Evolutionary conservation across 2,797 vertebrate species (phyloP).

Genomic region (Dermochelys coriacea): DNA sequence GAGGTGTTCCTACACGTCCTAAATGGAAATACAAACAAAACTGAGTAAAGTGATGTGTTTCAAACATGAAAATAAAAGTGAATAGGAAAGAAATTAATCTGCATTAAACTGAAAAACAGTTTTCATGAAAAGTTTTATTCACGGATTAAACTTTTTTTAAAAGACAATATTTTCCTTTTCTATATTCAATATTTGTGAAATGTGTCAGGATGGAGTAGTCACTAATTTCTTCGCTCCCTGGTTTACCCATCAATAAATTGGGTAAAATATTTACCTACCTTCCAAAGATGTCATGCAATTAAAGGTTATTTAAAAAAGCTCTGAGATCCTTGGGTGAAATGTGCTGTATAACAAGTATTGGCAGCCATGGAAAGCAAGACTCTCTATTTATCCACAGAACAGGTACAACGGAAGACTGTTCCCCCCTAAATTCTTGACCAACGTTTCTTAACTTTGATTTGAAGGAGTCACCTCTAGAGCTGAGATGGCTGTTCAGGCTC

Average conservation of each 20-base stretch:
- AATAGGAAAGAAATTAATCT: not conserved
- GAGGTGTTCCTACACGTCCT: slow-evolving; percentile 97
- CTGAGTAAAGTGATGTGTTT: not conserved
- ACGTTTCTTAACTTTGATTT: not conserved
- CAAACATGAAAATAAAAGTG: slow-evolving; percentile 39
- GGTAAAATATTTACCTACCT: not conserved
- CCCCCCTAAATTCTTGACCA: not conserved
- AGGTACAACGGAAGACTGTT: not conserved
- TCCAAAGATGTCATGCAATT: not conserved
- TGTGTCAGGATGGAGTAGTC: not conserved
- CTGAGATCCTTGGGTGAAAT: not conserved
- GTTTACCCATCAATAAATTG: not conserved
- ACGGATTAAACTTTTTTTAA: not conserved
- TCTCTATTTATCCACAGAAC: not conserved
- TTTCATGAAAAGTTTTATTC: not conserved
- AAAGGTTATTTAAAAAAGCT: not conserved
- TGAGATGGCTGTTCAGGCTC: not conserved
- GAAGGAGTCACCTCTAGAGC: not conserved
- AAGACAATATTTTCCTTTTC: not conserved
- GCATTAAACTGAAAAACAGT: not conserved
- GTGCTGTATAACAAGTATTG: not conserved
- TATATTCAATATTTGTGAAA: not conserved
- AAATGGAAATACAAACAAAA: slow-evolving; percentile 63
- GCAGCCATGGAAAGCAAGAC: not conserved
- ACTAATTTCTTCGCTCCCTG: not conserved